These are phyloP conservation scores for Hippocampus kuda DNA, from an alignment of 2,797 vertebrate species.

Conservation along the genomic window DNA sequence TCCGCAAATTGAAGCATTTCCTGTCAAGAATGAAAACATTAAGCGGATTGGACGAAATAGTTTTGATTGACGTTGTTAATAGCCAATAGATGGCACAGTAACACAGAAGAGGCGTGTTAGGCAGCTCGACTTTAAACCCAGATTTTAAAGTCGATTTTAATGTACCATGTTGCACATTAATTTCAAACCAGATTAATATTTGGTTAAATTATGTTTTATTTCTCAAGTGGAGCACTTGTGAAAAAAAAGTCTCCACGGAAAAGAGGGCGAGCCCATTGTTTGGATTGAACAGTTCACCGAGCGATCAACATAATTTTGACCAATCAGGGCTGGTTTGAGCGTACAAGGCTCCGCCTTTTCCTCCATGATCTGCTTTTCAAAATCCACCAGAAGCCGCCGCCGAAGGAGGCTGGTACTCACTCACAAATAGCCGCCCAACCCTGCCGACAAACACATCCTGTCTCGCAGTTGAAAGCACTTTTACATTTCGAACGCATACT, in stretches of 20 bases:
- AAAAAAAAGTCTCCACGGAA: not conserved
- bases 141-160: not conserved
- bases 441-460: not conserved
- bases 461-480: no score
- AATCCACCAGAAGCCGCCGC: slow-evolving; percentile 38
- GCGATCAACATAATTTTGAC: not conserved
- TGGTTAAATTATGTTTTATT: not conserved
- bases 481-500: no score
- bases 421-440: not conserved
- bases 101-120: not conserved
- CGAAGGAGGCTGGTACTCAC: not conserved
- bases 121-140: no score
- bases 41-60: not conserved
- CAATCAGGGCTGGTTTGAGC: not conserved
- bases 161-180: not conserved
- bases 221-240: not conserved
- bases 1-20: not conserved
- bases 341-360: slow-evolving; percentile 56
- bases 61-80: not conserved
- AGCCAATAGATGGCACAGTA: not conserved
- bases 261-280: no score
- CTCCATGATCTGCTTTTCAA: slow-evolving; percentile 62
- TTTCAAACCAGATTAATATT: not conserved
- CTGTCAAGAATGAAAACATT: not conserved
- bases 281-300: no score